phyloP scores from a whole-genome alignment of 1,140 invertebrate species.

The Pogonomyrmex californicus region DNA sequence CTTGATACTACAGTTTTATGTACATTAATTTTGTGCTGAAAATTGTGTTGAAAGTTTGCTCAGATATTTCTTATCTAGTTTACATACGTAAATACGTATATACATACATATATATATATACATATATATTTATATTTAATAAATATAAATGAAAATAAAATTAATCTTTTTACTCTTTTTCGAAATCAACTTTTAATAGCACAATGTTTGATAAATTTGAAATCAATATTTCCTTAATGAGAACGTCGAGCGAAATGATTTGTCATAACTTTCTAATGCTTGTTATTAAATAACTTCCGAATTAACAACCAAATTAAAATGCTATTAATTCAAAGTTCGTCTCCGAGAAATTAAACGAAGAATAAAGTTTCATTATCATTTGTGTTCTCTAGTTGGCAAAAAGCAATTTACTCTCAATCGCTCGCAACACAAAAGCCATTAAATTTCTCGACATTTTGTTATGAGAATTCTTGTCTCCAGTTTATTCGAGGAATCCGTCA shows the following conservation, averaged over 20 bases:
- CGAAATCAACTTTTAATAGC: background rate
- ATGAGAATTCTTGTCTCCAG: slow-evolving; percentile 46
- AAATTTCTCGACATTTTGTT: slow-evolving; percentile 46
- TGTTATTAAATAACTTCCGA: slow-evolving; percentile 6
- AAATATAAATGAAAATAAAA: background rate
- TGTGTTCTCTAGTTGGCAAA: slow-evolving; percentile 7
- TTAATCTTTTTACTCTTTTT: background rate
- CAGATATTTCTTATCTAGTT: background rate
- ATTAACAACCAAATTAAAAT: slow-evolving; percentile 25
- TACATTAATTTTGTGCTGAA: background rate
- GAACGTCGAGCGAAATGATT: background rate
- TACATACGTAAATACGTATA: too few relatives aligned
- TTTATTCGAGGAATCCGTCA: slow-evolving; percentile 31
- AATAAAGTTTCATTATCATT: slow-evolving; percentile 55
- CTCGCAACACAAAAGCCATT: slow-evolving; percentile 38
- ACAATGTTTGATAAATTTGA: background rate
- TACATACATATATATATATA: too few relatives aligned
- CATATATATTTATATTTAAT: too few relatives aligned
- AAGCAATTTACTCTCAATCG: slow-evolving; percentile 36
- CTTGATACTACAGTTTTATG: too few relatives aligned
- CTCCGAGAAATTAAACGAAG: slow-evolving; percentile 17
- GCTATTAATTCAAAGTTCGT: slow-evolving; percentile 8
- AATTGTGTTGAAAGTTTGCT: background rate
- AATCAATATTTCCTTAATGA: background rate
- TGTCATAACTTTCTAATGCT: slow-evolving; percentile 16